Evolutionary conservation across 1,140 invertebrate genomes (phyloP).

Genomic region (Zaprionus africanus): DNA sequence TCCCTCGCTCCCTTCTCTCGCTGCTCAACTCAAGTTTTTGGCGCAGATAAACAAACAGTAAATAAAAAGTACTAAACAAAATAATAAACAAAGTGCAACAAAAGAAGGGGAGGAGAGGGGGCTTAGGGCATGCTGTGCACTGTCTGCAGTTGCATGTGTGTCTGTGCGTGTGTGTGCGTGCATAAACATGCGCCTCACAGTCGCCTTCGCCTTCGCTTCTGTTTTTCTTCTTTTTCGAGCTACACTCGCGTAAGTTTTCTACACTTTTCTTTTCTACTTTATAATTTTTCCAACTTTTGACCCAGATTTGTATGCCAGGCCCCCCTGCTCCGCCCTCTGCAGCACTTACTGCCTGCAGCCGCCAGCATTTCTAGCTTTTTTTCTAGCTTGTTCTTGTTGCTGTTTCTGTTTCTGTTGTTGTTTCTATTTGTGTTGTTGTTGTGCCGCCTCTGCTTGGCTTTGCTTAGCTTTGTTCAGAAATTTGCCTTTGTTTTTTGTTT

Average conservation of each 20-base stretch:
- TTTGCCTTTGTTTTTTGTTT: not conserved
- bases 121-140: conserved; percentile 11
- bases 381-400: conserved; percentile 14
- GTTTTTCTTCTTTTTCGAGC: conserved; percentile 49
- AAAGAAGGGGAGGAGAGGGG: not conserved
- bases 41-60: conserved; percentile 66
- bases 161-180: conserved; percentile 33
- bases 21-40: conserved; percentile 40
- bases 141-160: conserved; percentile 16
- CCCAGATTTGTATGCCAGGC: conserved; percentile 55
- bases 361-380: conserved; percentile 13
- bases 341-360: no score
- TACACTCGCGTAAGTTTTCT: conserved; percentile 47
- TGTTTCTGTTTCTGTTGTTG: conserved; percentile 3
- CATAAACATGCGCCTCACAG: conserved; percentile 57
- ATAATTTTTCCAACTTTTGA: conserved; percentile 81
- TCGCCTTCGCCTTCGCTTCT: conserved; percentile 21
- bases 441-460: conserved; percentile 3
- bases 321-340: no score
- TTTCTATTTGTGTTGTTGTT: conserved; percentile 18
- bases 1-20: not conserved
- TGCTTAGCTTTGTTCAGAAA: conserved; percentile 18
- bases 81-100: conserved; percentile 66
- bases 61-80: conserved; percentile 58
- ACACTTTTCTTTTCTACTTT: conserved; percentile 73